Evolutionary conservation across 2,113 vertebrate genomes (phyloP).

Genomic region (Psittacula cyanocephala): DNA sequence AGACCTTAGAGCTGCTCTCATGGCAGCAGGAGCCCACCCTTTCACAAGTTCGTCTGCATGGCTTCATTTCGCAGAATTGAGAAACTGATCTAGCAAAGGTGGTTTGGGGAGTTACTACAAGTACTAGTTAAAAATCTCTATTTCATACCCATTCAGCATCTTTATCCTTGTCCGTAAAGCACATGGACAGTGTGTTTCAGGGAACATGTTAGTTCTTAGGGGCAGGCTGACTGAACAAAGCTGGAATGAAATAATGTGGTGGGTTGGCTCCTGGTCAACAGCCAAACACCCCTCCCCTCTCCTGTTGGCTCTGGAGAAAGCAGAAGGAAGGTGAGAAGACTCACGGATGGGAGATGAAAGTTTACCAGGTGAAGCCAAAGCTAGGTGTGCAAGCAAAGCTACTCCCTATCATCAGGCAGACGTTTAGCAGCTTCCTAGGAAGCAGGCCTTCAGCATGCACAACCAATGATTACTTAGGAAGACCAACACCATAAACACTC

Average conservation of each 20-base stretch:
- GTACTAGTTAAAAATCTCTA: background rate
- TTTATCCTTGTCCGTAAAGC: background rate
- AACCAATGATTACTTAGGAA: background rate
- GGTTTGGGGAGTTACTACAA: background rate
- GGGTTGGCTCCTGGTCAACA: background rate
- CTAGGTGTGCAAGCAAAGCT: background rate
- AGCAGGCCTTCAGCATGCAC: background rate
- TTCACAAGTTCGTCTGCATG: background rate
- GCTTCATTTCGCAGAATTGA: background rate
- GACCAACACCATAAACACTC: background rate
- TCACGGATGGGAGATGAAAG: background rate
- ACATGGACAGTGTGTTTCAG: rapidly evolving
- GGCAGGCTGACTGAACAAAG: background rate
- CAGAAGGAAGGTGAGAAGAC: background rate
- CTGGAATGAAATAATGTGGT: background rate
- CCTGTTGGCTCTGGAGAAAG: background rate
- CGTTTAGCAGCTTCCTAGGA: background rate
- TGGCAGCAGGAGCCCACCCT: background rate
- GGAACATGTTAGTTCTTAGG: background rate
- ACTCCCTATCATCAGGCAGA: background rate
- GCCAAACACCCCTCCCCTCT: background rate
- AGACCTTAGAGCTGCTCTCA: background rate
- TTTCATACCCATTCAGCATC: background rate
- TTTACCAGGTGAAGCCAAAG: background rate
- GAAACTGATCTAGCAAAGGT: background rate